A percentile compares a stretch with the other conserved stretches of the same genome.
These are phyloP conservation scores for Cynodonichthys magdalenae DNA, from an alignment of 2,797 vertebrate genomes.

Conservation along the genomic window DNA sequence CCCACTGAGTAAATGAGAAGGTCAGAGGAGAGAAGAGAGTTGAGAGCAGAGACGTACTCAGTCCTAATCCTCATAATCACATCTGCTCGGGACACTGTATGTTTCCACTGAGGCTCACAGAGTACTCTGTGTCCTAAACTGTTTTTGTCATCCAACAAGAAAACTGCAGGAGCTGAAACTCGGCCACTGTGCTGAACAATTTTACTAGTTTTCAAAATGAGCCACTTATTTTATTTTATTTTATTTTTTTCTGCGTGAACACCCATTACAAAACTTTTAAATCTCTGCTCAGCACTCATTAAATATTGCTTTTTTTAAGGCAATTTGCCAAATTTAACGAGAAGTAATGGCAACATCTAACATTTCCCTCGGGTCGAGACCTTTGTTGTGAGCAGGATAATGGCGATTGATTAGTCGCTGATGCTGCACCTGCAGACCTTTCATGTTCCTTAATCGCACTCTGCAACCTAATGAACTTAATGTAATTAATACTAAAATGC, in stretches of 20 bases:
- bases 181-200: slow-evolving; percentile 16
- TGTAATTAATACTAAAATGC: slow-evolving; percentile 73
- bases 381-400: slow-evolving; percentile 60
- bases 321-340: slow-evolving; percentile 11
- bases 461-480: slow-evolving; percentile 65
- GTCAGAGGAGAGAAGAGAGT: slow-evolving; percentile 34
- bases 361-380: slow-evolving; percentile 50
- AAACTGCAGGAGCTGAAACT: slow-evolving; percentile 26
- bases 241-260: slow-evolving; percentile 1
- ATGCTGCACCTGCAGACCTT: slow-evolving; percentile 60
- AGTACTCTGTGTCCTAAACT: slow-evolving; percentile 42
- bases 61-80: slow-evolving; percentile 67
- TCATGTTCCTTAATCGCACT: slow-evolving; percentile 56
- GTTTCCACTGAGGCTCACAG: slow-evolving; percentile 48
- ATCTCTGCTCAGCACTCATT: slow-evolving; percentile 14
- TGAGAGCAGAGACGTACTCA: slow-evolving; percentile 23
- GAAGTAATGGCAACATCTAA: slow-evolving; percentile 22
- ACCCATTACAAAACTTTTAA: slow-evolving; percentile 35
- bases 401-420: slow-evolving; percentile 70
- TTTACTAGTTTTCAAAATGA: slow-evolving; percentile 31
- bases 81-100: slow-evolving; percentile 60
- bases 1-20: slow-evolving; percentile 41
- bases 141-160: slow-evolving; percentile 42
- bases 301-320: slow-evolving; percentile 21
- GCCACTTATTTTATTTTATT: slow-evolving; percentile 26